Conservation (phyloP, 2,797 vertebrate species). For the Borostomias antarcticus region DNA sequence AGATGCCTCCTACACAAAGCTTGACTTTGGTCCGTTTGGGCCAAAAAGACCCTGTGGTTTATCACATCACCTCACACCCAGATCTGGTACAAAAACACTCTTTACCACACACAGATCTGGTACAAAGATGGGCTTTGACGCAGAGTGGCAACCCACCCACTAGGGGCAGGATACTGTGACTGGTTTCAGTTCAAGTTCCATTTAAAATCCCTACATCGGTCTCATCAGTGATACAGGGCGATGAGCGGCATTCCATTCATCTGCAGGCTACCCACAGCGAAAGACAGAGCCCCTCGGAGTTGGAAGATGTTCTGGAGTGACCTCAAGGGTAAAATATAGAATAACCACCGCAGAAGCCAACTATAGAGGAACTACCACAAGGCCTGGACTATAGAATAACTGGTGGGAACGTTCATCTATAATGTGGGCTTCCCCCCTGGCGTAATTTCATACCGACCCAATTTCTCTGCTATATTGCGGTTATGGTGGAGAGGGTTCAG, state of each 20-base stretch:
- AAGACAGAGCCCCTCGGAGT: background rate
- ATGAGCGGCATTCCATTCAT: too few species aligned
- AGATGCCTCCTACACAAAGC: background rate
- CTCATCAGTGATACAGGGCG: too few species aligned
- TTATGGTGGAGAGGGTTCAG: background rate
- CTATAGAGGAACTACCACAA: background rate
- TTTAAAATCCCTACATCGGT: background rate
- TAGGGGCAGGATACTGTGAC: background rate
- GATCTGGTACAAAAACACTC: background rate
- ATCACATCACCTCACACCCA: background rate
- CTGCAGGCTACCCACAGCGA: background rate
- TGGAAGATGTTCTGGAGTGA: background rate
- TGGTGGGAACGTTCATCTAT: background rate
- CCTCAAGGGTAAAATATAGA: background rate
- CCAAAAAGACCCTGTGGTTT: background rate
- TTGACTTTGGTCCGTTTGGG: background rate
- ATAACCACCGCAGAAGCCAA: background rate
- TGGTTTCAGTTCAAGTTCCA: background rate
- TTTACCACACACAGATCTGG: background rate
- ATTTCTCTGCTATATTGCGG: background rate
- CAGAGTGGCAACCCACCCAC: background rate
- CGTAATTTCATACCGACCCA: background rate
- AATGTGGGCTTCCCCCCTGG: background rate
- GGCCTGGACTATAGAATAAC: background rate
- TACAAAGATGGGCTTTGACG: conserved; percentile 6